Evolutionary conservation across 2,113 vertebrate genomes (phyloP).

Genomic region (Dicerorhinus sumatrensis): DNA sequence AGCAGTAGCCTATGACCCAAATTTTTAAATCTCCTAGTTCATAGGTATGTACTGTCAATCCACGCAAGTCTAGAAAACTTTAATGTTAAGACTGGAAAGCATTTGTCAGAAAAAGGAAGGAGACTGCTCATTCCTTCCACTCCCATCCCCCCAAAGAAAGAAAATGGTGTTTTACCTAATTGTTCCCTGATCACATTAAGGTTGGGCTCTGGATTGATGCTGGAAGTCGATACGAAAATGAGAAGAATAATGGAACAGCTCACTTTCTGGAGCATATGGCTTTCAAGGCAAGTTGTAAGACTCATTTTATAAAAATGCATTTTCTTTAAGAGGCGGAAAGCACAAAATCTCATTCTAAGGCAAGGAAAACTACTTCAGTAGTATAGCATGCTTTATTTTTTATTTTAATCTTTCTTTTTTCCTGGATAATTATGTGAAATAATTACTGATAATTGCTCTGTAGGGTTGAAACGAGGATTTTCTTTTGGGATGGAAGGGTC

Average conservation of each 20-base stretch:
- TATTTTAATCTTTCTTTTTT: not conserved
- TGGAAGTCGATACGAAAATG: constrained; percentile 98
- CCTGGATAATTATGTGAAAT: not conserved
- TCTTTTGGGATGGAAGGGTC: not conserved
- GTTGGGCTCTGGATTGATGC: constrained; percentile 99
- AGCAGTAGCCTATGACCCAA: not conserved
- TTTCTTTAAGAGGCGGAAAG: not conserved
- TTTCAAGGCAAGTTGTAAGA: constrained; percentile 92
- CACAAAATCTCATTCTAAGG: not conserved
- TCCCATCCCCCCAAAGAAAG: not conserved
- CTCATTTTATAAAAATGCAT: not conserved
- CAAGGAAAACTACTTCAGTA: not conserved
- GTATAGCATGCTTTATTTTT: not conserved
- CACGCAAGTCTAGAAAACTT: not conserved
- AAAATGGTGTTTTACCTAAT: not conserved
- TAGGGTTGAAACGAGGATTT: constrained; percentile 36
- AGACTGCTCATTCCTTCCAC: fast-evolving
- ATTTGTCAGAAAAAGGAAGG: not conserved
- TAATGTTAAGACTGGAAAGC: not conserved
- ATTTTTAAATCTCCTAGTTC: not conserved
- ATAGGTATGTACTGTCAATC: not conserved
- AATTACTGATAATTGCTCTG: constrained; percentile 8
- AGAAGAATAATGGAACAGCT: constrained; percentile 98
- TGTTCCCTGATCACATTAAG: constrained; percentile 82
- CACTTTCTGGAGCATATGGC: constrained; percentile 99